Evolutionary conservation across 1,140 invertebrate species (phyloP).

Genomic region (Drosophila funebris): DNA sequence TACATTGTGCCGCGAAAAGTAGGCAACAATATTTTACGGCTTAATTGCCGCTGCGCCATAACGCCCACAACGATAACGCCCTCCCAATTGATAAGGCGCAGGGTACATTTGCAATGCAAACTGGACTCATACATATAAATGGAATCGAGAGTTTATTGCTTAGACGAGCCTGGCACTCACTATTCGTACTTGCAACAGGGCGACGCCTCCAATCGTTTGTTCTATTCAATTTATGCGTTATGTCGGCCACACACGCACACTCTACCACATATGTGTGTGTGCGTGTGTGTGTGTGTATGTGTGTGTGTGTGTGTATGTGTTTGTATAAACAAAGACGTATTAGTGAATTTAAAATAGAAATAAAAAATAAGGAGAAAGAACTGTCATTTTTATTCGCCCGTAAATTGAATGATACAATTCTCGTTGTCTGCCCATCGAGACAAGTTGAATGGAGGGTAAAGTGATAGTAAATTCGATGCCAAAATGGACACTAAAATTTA

Average conservation of each 20-base stretch:
- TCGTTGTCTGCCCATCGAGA: slow-evolving; percentile 48
- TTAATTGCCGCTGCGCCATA: slow-evolving; percentile 49
- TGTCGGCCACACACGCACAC: slow-evolving; percentile 11
- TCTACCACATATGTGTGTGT: too few species aligned
- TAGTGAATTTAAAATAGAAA: slow-evolving; percentile 68
- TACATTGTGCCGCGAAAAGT: slow-evolving; percentile 49
- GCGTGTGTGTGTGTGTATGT: background rate
- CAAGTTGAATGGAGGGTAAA: slow-evolving; percentile 51
- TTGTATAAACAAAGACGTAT: slow-evolving; percentile 66
- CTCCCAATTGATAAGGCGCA: slow-evolving; percentile 45
- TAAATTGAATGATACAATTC: slow-evolving; percentile 73
- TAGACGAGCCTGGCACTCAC: slow-evolving; percentile 10
- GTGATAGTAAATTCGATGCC: slow-evolving; percentile 70
- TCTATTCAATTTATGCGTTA: slow-evolving; percentile 63
- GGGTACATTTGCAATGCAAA: slow-evolving; percentile 68
- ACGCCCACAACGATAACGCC: slow-evolving; percentile 32
- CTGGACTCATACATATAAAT: slow-evolving; percentile 66
- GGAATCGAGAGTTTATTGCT: slow-evolving; percentile 65
- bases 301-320: slow-evolving; percentile 22
- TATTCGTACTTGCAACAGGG: background rate
- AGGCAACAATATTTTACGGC: slow-evolving; percentile 66
- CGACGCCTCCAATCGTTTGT: slow-evolving; percentile 10
- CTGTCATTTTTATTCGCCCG: slow-evolving; percentile 41
- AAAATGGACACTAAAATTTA: slow-evolving; percentile 71
- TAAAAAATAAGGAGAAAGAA: slow-evolving; percentile 19